Percentiles rank a stretch among this genome's conserved stretches.
Evolutionary conservation across 2,888 invertebrate species (phyloP).

Genomic region (Blera fallax): DNA sequence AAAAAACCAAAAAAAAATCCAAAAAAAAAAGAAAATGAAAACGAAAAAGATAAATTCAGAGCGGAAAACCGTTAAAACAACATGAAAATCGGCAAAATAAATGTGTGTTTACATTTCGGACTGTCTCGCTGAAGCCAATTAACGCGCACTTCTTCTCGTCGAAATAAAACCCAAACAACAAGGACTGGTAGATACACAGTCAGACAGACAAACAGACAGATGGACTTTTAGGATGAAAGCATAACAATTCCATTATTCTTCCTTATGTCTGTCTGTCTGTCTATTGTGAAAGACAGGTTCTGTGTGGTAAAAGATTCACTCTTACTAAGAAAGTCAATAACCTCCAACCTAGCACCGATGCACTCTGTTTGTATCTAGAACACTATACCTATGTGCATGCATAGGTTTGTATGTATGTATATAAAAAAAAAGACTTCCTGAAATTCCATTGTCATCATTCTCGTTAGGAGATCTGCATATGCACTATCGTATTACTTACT

Average conservation of each 20-base stretch:
- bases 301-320: constrained; percentile 23
- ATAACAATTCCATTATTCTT: constrained; percentile 12
- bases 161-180: constrained; percentile 25
- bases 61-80: constrained; percentile 39
- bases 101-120: constrained; percentile 60
- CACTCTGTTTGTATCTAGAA: constrained; percentile 9
- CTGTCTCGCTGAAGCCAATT: constrained; percentile 58
- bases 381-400: no score
- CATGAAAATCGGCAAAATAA: not conserved
- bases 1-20: no score
- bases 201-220: constrained; percentile 9
- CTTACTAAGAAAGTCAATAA: constrained; percentile 59
- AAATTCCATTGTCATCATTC: constrained; percentile 39
- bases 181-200: not conserved
- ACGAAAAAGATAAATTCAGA: constrained; percentile 37
- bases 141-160: constrained; percentile 57
- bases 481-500: constrained; percentile 52
- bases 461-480: not conserved
- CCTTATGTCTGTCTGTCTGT: constrained; percentile 19
- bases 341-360: constrained; percentile 18
- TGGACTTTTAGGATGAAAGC: constrained; percentile 3
- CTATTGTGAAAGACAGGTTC: constrained; percentile 62
- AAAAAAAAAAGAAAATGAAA: no score
- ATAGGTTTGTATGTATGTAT: no score
- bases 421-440: constrained; percentile 41